Conservation (phyloP, 2,888 invertebrate genomes). For the Lycocerus yunnanus region DNA sequence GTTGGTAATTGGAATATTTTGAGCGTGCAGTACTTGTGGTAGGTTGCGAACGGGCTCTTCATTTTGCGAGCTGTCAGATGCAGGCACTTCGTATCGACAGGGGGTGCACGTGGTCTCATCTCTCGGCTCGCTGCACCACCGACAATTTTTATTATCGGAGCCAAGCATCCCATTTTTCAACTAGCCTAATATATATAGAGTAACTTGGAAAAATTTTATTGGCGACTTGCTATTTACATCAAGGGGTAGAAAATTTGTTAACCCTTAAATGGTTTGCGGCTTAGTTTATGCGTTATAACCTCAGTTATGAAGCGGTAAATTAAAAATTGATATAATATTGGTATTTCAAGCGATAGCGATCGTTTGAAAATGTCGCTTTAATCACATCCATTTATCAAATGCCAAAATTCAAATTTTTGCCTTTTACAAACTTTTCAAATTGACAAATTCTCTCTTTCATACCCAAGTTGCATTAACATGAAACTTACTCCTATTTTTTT, state of each 20-base stretch:
- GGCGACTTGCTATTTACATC: not conserved
- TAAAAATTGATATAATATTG: not conserved
- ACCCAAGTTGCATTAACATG: too few species aligned
- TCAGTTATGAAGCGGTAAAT: slow-evolving; percentile 2
- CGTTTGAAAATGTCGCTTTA: not conserved
- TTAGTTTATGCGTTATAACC: not conserved
- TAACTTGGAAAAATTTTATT: not conserved
- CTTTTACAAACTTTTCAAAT: not conserved
- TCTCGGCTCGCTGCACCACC: slow-evolving; percentile 27
- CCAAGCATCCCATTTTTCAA: slow-evolving; percentile 17
- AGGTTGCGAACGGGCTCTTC: slow-evolving; percentile 41
- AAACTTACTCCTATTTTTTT: too few species aligned
- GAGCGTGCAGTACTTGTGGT: slow-evolving; percentile 39
- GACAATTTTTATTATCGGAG: slow-evolving; percentile 32
- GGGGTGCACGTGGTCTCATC: slow-evolving; percentile 37
- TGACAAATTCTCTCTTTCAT: not conserved
- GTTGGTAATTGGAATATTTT: slow-evolving; percentile 38
- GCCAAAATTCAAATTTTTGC: not conserved
- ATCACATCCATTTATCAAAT: not conserved
- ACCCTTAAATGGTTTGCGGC: not conserved
- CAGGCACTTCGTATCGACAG: slow-evolving; percentile 37
- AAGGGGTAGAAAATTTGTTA: slow-evolving; percentile 1
- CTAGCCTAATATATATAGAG: not conserved
- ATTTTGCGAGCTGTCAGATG: slow-evolving; percentile 43
- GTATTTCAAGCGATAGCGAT: not conserved